Evolutionary conservation across 2,113 vertebrate genomes (phyloP).

Genomic region (Cranoglanis bouderius): DNA sequence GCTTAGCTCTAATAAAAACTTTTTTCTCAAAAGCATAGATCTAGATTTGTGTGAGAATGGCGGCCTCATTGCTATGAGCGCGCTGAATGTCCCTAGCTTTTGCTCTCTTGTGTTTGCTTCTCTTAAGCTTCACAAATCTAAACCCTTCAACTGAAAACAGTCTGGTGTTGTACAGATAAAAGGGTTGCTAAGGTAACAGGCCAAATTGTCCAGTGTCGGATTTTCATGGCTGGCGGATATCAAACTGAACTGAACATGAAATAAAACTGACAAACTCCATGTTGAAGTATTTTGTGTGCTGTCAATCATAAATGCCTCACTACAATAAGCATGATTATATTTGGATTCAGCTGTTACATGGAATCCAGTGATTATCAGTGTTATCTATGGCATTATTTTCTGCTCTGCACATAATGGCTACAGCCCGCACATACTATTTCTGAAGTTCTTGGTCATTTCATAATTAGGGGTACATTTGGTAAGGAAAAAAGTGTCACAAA

Average conservation of each 20-base stretch:
- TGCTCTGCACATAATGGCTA: not conserved
- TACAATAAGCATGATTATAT: not conserved
- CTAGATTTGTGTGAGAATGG: not conserved
- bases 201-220: constrained; percentile 44
- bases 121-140: constrained; percentile 49
- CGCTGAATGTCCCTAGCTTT: constrained; percentile 12
- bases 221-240: constrained; percentile 42
- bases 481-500: not conserved
- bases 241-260: constrained; percentile 36
- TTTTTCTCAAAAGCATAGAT: not conserved
- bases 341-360: not conserved
- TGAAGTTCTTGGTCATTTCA: not conserved
- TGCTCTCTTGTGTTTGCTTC: constrained; percentile 27
- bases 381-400: not conserved
- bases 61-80: not conserved
- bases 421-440: not conserved
- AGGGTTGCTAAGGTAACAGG: constrained; percentile 64
- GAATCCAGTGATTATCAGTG: not conserved
- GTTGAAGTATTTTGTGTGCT: constrained; percentile 5
- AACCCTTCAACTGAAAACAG: constrained; percentile 57
- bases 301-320: not conserved
- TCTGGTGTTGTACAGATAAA: constrained; percentile 56
- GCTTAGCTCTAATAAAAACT: not conserved
- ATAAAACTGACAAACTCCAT: constrained; percentile 6
- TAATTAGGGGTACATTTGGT: not conserved